Conservation (phyloP, 2,797 vertebrate genomes). For the Zenarchopterus dispar region DNA sequence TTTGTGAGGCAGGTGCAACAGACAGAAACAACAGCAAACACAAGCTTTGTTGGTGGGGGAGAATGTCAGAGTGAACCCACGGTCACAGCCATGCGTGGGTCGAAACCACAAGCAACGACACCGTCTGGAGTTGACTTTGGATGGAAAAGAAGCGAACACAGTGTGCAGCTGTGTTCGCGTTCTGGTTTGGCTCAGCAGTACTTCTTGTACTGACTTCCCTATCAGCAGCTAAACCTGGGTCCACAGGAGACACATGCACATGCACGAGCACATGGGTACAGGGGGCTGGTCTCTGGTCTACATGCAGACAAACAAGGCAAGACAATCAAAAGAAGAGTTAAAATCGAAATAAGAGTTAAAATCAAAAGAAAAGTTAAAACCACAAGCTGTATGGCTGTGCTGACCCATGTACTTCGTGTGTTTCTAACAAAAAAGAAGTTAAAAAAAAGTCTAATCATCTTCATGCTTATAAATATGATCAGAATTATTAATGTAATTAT, state of each 20-base stretch:
- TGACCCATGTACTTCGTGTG: too few species aligned
- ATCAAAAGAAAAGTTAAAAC: constrained; percentile 28
- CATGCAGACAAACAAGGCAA: constrained; percentile 12
- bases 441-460: too few species aligned
- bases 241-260: constrained; percentile 19
- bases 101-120: constrained; percentile 29
- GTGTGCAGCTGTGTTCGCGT: constrained; percentile 56
- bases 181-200: constrained; percentile 5
- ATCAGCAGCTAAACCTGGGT: constrained; percentile 45
- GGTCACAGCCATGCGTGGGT: constrained; percentile 39
- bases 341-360: constrained; percentile 19
- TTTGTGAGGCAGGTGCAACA: constrained; percentile 59
- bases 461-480: too few species aligned
- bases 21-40: constrained; percentile 62
- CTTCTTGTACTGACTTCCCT: constrained; percentile 29
- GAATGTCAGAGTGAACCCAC: constrained; percentile 28
- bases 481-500: too few species aligned
- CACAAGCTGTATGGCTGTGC: background rate
- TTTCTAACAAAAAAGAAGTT: too few species aligned
- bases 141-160: constrained; percentile 18
- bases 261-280: background rate
- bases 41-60: constrained; percentile 34
- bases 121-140: constrained; percentile 65
- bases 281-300: constrained; percentile 1
- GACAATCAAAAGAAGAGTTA: constrained; percentile 25